Evolutionary conservation across 2,888 invertebrate genomes (phyloP), one percentile per base, ranked within the genome.

Genomic region (Opisthograptis luteolata): DNA sequence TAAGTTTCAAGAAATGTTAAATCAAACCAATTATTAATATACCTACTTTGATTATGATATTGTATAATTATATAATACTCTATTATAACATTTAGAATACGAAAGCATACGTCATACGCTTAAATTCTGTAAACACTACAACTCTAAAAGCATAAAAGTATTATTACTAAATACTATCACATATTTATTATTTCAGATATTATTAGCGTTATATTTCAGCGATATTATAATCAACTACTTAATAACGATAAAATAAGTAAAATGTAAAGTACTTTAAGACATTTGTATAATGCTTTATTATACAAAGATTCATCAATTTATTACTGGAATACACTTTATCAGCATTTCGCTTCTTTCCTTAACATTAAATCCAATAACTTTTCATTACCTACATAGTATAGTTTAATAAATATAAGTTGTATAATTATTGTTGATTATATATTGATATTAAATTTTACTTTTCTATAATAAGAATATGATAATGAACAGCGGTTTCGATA

Each of bases 281-380:
- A 61, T 63, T 63, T 63, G 61, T 4, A 14, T 62, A 60, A 58
- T 47, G 34, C 59, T 66, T 53, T 76, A 79, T 73, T 63, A 73
- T 84, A 85, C 80, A 84, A 69, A 75, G 46, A 53, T 64, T 70
- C 53, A 20, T 36, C 58, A 37, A n/a, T 66, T 87, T 88, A 87
- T 87, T 87, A 87, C 87, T 87, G 83, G 52, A 62, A 84, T 87
- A 88, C 87, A 87, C 87, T 75, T 70, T 41, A 74, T 79, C 42
- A 74, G 79, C 84, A 72, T 71, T 31, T 60, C 64, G 82, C 81
- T 72, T 56, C 62, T 66, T 66, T 60, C 68, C 62, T 66, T 68
- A 65, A 57, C 62, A 42, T 27, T 24, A 58, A 39, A 30, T 34
- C 25, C 17, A 53, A 32, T 57, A 42, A 37, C 28, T 30, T 57